Evolutionary conservation across 2,888 invertebrate species (phyloP).

Genomic region (Hemicrepidius hirtus): DNA sequence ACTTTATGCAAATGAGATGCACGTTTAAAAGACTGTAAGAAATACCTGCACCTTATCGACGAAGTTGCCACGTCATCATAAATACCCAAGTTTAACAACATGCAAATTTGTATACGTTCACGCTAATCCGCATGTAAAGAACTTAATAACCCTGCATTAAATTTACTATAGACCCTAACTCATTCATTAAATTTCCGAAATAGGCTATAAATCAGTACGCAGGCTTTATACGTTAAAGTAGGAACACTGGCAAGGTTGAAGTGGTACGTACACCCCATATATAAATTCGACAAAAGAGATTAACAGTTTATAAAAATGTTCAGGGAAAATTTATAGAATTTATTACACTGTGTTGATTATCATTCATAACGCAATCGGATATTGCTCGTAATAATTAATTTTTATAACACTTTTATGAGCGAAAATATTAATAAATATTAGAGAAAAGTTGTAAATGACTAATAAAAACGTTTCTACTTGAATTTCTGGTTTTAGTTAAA

Average conservation of each 20-base stretch:
- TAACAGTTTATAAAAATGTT: not conserved
- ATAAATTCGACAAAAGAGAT: not conserved
- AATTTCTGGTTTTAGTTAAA: no score
- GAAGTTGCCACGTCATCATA: slow-evolving; percentile 42
- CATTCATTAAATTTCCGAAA: slow-evolving; percentile 44
- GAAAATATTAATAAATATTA: no score
- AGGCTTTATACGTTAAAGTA: not conserved
- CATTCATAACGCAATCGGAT: no score
- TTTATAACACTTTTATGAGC: no score
- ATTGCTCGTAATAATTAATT: no score
- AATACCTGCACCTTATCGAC: slow-evolving; percentile 42
- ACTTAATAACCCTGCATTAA: slow-evolving; percentile 42
- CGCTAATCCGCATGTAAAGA: slow-evolving; percentile 40
- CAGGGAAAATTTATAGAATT: not conserved
- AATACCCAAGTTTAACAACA: slow-evolving; percentile 41
- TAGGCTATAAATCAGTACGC: slow-evolving; percentile 36
- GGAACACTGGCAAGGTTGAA: not conserved
- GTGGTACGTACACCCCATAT: not conserved
- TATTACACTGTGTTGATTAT: not conserved
- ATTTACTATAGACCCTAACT: slow-evolving; percentile 35
- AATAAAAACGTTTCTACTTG: no score
- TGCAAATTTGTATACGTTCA: slow-evolving; percentile 45
- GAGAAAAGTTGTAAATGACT: no score
- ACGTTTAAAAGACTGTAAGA: slow-evolving; percentile 37
- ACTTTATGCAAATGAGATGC: slow-evolving; percentile 43